Conservation (phyloP, 92 coral and sea anemone genomes). For the Porites lobata region DNA sequence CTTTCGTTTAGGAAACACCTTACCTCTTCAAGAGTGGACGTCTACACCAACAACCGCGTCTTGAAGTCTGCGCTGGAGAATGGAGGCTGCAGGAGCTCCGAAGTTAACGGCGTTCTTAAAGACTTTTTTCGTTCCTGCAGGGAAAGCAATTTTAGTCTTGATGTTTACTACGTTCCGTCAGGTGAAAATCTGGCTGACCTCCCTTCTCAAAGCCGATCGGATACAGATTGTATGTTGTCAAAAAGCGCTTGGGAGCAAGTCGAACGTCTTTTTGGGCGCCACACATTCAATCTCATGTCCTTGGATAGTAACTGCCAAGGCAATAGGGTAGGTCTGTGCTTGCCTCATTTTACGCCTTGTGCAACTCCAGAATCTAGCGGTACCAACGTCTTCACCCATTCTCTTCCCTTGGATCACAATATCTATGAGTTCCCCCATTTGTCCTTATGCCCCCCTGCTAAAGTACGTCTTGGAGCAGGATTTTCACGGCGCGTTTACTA, state of each 20-base stretch:
- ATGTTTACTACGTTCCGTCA: no score
- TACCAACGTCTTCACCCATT: slow-evolving; percentile 49
- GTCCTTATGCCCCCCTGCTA: slow-evolving; percentile 48
- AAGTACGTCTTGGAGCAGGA: slow-evolving; percentile 31
- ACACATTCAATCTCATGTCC: no score
- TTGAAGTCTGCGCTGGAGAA: slow-evolving; percentile 34
- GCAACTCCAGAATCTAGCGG: slow-evolving; percentile 49
- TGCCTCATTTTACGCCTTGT: slow-evolving; percentile 60
- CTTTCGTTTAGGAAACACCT: slow-evolving; percentile 14
- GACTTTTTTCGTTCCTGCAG: neutral
- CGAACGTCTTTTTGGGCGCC: neutral
- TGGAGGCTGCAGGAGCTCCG: slow-evolving; percentile 27
- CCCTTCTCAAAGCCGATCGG: neutral
- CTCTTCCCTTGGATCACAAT: slow-evolving; percentile 45
- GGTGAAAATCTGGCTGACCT: no score
- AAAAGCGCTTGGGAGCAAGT: neutral
- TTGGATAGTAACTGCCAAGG: no score
- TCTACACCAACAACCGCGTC: slow-evolving; percentile 15
- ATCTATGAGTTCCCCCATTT: slow-evolving; percentile 64
- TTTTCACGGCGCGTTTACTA: slow-evolving; percentile 30
- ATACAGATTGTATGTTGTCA: neutral
- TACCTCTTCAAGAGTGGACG: slow-evolving; percentile 28
- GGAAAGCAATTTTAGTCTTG: neutral
- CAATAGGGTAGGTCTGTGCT: neutral
- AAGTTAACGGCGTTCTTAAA: neutral